Percentiles rank a stretch among this genome's conserved stretches.
Conservation (phyloP, 2,888 invertebrate genomes). For the Acleris cristana region DNA sequence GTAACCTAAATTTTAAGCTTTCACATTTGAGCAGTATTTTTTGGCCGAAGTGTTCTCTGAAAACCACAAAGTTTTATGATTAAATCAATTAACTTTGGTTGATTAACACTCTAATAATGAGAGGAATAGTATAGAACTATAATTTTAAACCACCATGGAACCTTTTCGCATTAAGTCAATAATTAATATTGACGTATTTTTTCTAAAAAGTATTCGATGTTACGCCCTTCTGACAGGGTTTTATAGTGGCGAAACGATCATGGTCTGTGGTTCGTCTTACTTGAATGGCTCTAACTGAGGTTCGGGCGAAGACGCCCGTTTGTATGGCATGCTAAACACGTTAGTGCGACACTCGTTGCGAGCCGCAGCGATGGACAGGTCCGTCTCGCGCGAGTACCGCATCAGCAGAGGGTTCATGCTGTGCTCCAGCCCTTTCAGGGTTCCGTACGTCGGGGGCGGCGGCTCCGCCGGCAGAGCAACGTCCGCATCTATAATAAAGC, state of each 20-base stretch:
- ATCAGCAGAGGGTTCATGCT: slow-evolving; percentile 96
- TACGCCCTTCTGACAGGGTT: too few species aligned
- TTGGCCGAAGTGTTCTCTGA: slow-evolving; percentile 93
- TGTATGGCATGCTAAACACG: slow-evolving; percentile 86
- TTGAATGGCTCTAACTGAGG: slow-evolving; percentile 88
- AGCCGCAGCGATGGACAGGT: slow-evolving; percentile 91
- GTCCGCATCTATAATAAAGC: slow-evolving; percentile 62
- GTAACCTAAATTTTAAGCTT: slow-evolving; percentile 92
- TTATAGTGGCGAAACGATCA: too few species aligned
- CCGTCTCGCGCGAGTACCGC: slow-evolving; percentile 95
- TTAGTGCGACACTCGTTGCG: slow-evolving; percentile 91
- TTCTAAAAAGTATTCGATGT: too few species aligned
- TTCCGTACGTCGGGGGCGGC: slow-evolving; percentile 89
- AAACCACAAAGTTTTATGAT: slow-evolving; percentile 42
- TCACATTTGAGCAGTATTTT: slow-evolving; percentile 93
- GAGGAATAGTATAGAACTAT: too few species aligned
- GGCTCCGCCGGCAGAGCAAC: slow-evolving; percentile 84
- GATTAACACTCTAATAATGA: too few species aligned
- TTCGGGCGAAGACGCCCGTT: slow-evolving; percentile 71
- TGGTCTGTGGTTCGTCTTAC: slow-evolving; percentile 50
- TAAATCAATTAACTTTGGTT: too few species aligned
- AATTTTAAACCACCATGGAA: too few species aligned
- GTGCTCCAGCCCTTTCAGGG: slow-evolving; percentile 93
- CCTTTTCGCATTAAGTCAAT: too few species aligned
- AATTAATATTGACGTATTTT: too few species aligned